Evolutionary conservation across 2,797 vertebrate genomes (phyloP).

Genomic region (Columba guinea): DNA sequence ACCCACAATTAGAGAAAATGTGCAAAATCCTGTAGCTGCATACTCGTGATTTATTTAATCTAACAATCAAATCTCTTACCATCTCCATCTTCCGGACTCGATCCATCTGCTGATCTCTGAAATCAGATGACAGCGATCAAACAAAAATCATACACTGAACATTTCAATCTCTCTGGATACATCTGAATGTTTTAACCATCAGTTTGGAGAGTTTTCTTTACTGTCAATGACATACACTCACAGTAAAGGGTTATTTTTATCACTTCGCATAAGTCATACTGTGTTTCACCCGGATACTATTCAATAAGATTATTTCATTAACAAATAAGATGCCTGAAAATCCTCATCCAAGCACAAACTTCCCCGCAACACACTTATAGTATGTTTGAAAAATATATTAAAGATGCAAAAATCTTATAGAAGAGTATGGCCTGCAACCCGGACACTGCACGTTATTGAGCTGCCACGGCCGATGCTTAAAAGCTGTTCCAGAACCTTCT

Average conservation of each 20-base stretch:
- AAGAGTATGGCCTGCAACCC: neutral
- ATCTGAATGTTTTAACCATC: neutral
- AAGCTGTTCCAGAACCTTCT: neutral
- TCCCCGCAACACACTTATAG: neutral
- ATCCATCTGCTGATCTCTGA: constrained; percentile 94
- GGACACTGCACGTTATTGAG: neutral
- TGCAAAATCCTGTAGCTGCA: neutral
- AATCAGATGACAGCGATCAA: constrained; percentile 62
- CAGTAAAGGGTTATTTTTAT: neutral
- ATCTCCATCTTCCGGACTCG: constrained; percentile 96
- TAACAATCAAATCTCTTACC: constrained; percentile 76
- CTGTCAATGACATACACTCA: neutral
- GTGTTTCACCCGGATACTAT: neutral
- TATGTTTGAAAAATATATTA: neutral
- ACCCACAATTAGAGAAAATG: neutral
- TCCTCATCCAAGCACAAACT: neutral
- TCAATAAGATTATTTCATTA: neutral
- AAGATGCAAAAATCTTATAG: neutral
- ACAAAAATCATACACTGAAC: neutral
- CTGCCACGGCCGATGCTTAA: neutral
- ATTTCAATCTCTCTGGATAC: neutral
- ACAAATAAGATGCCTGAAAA: neutral
- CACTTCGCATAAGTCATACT: neutral
- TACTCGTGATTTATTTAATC: accelerated
- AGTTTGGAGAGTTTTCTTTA: neutral